Percentiles rank a stretch among this genome's conserved stretches.
These are phyloP conservation scores for Lycaena phlaeas DNA, from an alignment of 2,888 invertebrate genomes.

Conservation along the genomic window DNA sequence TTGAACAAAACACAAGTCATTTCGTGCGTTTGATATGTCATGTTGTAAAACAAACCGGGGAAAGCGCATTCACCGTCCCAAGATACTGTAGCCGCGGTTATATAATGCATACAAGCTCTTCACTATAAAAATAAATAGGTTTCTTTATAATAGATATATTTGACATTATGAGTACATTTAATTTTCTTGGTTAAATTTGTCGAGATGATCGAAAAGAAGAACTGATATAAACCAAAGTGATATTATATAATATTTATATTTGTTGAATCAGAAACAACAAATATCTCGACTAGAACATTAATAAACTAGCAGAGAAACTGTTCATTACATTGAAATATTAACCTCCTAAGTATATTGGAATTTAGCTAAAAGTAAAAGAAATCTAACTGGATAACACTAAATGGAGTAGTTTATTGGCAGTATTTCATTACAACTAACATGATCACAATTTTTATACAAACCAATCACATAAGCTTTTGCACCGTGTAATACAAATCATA, in stretches of 20 bases:
- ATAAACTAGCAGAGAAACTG: slow-evolving; percentile 5
- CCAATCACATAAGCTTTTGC: slow-evolving; percentile 15
- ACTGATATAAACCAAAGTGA: background rate
- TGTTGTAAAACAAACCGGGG: slow-evolving; percentile 22
- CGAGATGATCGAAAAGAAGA: background rate
- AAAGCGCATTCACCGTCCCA: slow-evolving; percentile 7
- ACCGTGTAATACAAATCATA: slow-evolving; percentile 26
- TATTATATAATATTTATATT: slow-evolving; percentile 1
- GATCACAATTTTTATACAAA: slow-evolving; percentile 17
- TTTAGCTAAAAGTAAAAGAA: slow-evolving; percentile 8
- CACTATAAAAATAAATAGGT: slow-evolving; percentile 40
- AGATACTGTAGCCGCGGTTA: slow-evolving; percentile 6
- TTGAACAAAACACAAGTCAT: slow-evolving; percentile 1
- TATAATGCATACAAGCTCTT: slow-evolving; percentile 20
- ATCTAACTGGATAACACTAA: slow-evolving; percentile 12
- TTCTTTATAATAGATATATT: slow-evolving; percentile 22
- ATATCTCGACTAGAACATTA: slow-evolving; percentile 8
- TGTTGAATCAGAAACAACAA: slow-evolving; percentile 5
- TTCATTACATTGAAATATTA: background rate
- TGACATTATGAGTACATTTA: background rate
- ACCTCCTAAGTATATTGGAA: background rate
- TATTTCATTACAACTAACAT: slow-evolving; percentile 18
- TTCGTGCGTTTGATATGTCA: slow-evolving; percentile 34
- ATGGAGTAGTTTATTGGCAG: slow-evolving; percentile 18
- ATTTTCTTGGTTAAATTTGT: background rate